Base-by-base conservation (phyloP, 2,888 invertebrate species). In the Dascillus cervinus region DNA sequence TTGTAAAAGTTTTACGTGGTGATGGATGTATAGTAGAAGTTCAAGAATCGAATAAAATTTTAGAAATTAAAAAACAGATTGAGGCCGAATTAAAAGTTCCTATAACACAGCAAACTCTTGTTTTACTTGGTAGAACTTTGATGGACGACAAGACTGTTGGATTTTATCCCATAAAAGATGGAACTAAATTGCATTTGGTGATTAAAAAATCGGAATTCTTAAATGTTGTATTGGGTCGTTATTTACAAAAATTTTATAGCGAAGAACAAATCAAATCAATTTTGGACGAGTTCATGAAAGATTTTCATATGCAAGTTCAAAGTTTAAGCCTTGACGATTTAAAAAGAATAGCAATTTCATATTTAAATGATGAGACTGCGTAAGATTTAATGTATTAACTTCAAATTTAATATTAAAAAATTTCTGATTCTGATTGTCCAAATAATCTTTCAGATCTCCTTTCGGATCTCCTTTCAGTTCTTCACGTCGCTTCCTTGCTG, bases 161-260 rank as follows among this genome's bases (percentile, higher is more conserved):
- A 22, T 76, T 75, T 23, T 86, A 86, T 58, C 75, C 79, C 3
- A 79, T 86, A 17, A 80, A 79, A 58, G 82, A 85, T 39, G 85
- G 84, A 2, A 73, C 79, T 9, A 86, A 81, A 60, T 55, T 87
- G 23, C 80, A 80, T 54, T 64, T 86, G 36, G 69, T 84, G 13
- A 73, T 82, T 3, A 81, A 79, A 53, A 82, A 81, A 48, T 73
- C 75, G 4, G 77, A 78, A 30, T 65, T 72, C 0, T 60, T 86
- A 0, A 69, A 71, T 37, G 73, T 75, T 25, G 72, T 69, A 10
- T 64, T 77, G 15, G 59, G 67, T 2, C 73, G 73, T 52, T 70
- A 75, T 46, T 70, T 79, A 46, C 69, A 72, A 61, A 77, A 70
- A 49, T 75, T 74, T 49, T 75, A 73, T 49, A 65, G 72, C 11